These are phyloP conservation scores for Sycobia sp. DNA, from an alignment of 1,140 invertebrate genomes.

Conservation along the genomic window DNA sequence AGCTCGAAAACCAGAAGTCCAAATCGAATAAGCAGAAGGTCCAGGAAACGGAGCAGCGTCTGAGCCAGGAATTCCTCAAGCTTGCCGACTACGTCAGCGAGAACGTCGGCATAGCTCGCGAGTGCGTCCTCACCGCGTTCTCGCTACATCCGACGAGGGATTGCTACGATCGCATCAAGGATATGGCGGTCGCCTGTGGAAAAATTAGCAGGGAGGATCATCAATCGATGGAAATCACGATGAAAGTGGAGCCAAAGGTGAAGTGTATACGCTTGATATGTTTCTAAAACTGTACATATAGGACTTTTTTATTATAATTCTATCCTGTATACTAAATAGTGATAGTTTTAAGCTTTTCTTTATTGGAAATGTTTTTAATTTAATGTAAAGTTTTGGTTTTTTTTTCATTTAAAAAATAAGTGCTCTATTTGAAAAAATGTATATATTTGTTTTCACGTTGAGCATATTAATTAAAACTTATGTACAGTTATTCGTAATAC, in stretches of 20 bases:
- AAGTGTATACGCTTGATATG: no score
- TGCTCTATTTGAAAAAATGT: no score
- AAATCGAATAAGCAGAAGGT: constrained; percentile 63
- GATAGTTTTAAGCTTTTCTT: no score
- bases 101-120: constrained; percentile 65
- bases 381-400: no score
- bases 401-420: no score
- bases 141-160: constrained; percentile 67
- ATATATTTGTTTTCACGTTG: no score
- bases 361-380: no score
- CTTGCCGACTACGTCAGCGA: constrained; percentile 65
- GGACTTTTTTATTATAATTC: no score
- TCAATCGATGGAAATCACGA: neutral
- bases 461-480: no score
- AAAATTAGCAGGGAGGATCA: constrained; percentile 46
- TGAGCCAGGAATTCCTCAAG: constrained; percentile 66
- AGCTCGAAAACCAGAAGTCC: constrained; percentile 71
- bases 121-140: constrained; percentile 71
- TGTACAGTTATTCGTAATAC: no score
- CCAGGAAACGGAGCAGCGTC: constrained; percentile 60
- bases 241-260: neutral
- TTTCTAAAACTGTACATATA: no score
- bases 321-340: no score
- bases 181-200: constrained; percentile 63
- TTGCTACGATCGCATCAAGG: constrained; percentile 61